A percentile compares a stretch with the other conserved stretches of the same genome.
Conservation (phyloP, 2,888 invertebrate species). For the Nasonovia ribisnigri region DNA sequence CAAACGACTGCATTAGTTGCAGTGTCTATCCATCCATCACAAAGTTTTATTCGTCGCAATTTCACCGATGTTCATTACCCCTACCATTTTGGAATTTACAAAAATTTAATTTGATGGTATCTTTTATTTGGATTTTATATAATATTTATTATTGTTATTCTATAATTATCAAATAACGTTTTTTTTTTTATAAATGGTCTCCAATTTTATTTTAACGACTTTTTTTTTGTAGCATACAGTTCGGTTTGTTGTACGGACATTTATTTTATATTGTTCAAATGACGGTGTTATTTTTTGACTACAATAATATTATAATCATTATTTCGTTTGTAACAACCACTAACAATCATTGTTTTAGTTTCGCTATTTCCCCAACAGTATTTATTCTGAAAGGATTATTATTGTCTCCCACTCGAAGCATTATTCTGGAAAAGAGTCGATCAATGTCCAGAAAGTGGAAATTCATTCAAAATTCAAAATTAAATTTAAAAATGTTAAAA, state of each 20-base stretch:
- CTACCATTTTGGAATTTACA: not conserved
- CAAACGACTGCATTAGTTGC: not conserved
- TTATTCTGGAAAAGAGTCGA: not conserved
- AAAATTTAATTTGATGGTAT: not conserved
- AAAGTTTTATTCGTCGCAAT: not conserved
- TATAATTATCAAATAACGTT: not conserved
- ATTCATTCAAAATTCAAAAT: not conserved
- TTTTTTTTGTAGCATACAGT: not conserved
- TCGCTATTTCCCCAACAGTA: not conserved
- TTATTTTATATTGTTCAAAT: not conserved
- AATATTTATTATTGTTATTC: not conserved
- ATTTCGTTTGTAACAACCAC: not conserved
- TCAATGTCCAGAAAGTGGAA: not conserved
- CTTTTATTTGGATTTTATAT: not conserved
- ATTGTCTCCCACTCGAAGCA: not conserved
- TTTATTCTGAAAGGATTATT: not conserved
- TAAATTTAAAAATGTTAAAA: not conserved
- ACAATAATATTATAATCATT: not conserved
- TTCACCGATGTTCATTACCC: not conserved
- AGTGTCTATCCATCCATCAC: not conserved
- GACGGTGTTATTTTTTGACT: not conserved
- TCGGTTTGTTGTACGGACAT: not conserved
- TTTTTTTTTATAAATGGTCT: not conserved
- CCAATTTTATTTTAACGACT: not conserved
- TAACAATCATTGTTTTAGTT: not conserved